Conservation (phyloP, 2,888 invertebrate species). For the Brachylomia viminalis region DNA sequence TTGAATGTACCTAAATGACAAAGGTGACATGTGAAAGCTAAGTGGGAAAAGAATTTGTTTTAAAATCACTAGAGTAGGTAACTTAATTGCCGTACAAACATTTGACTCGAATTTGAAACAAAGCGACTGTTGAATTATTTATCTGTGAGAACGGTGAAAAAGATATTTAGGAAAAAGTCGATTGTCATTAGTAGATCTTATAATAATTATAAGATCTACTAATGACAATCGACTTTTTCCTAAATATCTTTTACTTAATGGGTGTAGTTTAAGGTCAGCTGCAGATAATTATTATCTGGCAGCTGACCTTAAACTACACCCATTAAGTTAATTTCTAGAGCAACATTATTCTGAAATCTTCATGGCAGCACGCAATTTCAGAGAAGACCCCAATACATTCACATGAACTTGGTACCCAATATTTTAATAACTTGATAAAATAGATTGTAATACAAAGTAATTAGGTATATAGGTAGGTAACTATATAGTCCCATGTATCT, state of each 20-base stretch:
- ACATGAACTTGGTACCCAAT: no score
- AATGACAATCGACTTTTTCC: no score
- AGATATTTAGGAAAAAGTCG: not conserved
- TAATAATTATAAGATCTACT: no score
- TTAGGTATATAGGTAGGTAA: no score
- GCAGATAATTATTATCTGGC: not conserved
- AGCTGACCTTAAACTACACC: constrained; percentile 3
- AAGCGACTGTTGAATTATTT: not conserved
- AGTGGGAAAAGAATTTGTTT: not conserved
- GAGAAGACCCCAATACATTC: not conserved
- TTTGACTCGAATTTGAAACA: not conserved
- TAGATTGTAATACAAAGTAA: no score
- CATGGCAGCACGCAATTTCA: constrained; percentile 22
- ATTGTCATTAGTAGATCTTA: no score
- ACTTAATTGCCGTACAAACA: not conserved
- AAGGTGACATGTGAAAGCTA: not conserved
- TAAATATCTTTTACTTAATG: no score
- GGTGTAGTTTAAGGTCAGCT: no score
- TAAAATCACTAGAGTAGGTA: not conserved
- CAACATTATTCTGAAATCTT: constrained; percentile 28
- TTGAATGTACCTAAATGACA: not conserved
- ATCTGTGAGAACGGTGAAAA: not conserved
- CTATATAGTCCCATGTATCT: no score
- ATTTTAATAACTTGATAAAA: no score
- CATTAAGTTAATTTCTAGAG: constrained; percentile 28